Evolutionary conservation across 2,888 invertebrate genomes (phyloP), one percentile per base, ranked within the genome.

Genomic region (Melitaea athalia): DNA sequence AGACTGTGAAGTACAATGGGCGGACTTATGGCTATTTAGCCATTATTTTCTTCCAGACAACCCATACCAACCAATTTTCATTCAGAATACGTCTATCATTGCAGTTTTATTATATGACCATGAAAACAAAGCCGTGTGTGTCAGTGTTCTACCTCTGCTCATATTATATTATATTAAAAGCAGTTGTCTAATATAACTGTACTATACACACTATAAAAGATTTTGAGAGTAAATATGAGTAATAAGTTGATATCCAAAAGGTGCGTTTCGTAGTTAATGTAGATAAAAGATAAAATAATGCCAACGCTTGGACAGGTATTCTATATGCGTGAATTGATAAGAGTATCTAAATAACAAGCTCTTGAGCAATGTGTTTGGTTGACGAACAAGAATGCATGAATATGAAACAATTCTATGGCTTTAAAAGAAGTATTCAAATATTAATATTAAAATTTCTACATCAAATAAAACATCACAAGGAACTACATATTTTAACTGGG

Each of bases 261-360:
- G 67, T 67, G 67, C 67, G 67, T 67, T 69, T 63, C 64, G 52
- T 67, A 67, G 53, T 64, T 52, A 63, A 67, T 64, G 42, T 69
- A 59, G 53, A 52, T 63, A 68, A 72, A 70, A 72, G 69, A 61
- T 70, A 64, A n/a, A n/a, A 72, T 72, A 72, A 63, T 61, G 55
- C 68, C 64, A 63, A 63, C 59, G 59, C 59, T 69, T 59, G 57
- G n/a, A 63, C 59, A 72, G 67, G 60, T 69, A 67, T 63, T 64
- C 38, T 43, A 62, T 55, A 65, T 57, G 43, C 65, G 47, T 57
- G 42, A 68, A 68, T 64, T 63, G 72, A 72, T 72, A 69, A 63
- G 24, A 15, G 43, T 70, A 52, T 67, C 55, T 60, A 61, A 53
- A 59, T 69, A 57, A 57, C 66, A 55, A 43, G 47, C 62, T 62